A percentile compares a stretch with the other conserved stretches of the same genome.
These are phyloP conservation scores for Labrus mixtus DNA, from an alignment of 2,113 vertebrate species.

Conservation along the genomic window DNA sequence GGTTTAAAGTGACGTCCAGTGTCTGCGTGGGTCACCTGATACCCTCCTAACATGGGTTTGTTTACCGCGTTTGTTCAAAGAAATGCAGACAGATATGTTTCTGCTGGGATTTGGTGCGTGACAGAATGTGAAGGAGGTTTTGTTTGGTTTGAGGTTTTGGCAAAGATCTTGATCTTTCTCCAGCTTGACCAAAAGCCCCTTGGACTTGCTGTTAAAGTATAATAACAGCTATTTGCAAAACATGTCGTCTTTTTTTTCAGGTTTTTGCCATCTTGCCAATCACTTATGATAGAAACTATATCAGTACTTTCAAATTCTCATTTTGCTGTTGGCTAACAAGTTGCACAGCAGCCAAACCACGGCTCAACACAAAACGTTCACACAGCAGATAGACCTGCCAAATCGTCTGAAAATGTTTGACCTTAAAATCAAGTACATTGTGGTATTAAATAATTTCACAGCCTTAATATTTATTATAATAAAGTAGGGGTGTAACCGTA, in stretches of 20 bases:
- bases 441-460: neutral
- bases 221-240: constrained; percentile 32
- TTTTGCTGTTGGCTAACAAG: neutral
- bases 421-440: no score
- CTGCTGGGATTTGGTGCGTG: constrained; percentile 22
- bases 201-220: constrained; percentile 14
- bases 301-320: neutral
- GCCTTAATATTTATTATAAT: no score
- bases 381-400: neutral
- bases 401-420: neutral
- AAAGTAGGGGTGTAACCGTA: no score
- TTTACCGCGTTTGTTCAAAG: constrained; percentile 3
- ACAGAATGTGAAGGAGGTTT: constrained; percentile 37
- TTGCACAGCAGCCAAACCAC: constrained; percentile 7
- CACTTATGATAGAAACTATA: constrained; percentile 18
- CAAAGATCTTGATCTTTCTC: constrained; percentile 7
- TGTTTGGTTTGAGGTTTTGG: constrained; percentile 54
- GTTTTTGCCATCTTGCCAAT: constrained; percentile 9
- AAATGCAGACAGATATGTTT: neutral
- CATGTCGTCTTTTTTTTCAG: neutral
- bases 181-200: constrained; percentile 15
- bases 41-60: neutral
- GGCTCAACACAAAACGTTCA: neutral
- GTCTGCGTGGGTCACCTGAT: constrained; percentile 20
- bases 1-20: constrained; percentile 1